Evolutionary conservation across 2,797 vertebrate genomes (phyloP).

Genomic region (Rhynchonycteris naso): DNA sequence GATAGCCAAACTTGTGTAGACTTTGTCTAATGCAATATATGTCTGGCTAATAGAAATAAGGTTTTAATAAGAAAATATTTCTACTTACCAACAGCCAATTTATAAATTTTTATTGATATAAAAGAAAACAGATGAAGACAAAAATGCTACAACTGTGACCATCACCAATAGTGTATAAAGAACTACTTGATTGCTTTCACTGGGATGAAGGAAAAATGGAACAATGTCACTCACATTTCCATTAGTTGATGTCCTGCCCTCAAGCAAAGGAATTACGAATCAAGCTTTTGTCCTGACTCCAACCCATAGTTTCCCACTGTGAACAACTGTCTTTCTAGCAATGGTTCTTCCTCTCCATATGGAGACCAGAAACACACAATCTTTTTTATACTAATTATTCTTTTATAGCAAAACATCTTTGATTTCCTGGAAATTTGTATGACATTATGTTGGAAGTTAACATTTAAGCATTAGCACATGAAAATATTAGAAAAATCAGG

Average conservation of each 20-base stretch:
- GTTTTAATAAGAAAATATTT: background rate
- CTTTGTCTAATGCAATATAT: background rate
- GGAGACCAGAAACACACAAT: background rate
- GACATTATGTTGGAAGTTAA: background rate
- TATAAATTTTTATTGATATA: background rate
- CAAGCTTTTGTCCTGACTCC: background rate
- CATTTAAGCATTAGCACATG: background rate
- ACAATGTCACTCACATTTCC: background rate
- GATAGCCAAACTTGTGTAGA: background rate
- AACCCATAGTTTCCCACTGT: background rate
- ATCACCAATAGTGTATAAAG: background rate
- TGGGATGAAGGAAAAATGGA: background rate
- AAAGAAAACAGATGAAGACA: background rate
- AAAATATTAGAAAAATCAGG: constrained; percentile 4
- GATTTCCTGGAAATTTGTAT: background rate
- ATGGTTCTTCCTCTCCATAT: background rate
- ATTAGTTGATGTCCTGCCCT: background rate
- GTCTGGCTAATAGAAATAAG: background rate
- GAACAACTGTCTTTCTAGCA: background rate
- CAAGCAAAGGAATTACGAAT: background rate
- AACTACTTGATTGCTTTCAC: background rate
- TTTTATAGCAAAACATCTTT: background rate
- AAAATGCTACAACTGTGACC: background rate
- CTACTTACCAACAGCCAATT: background rate
- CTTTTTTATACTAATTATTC: background rate